Percentiles rank a stretch among this genome's conserved stretches.
Evolutionary conservation across 2,888 invertebrate genomes (phyloP).

Genomic region (Agrochola macilenta): DNA sequence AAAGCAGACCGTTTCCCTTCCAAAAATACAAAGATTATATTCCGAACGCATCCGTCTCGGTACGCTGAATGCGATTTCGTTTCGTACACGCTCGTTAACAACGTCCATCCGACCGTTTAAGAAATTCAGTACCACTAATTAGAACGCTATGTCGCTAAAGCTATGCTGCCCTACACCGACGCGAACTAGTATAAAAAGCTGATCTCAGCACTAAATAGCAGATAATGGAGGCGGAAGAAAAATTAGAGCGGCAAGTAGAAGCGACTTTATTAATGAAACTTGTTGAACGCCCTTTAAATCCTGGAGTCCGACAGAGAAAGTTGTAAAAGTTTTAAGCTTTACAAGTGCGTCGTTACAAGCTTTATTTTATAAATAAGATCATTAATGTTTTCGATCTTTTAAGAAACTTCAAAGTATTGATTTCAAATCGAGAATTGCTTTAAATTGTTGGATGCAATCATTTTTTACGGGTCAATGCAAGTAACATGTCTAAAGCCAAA

Average conservation of each 20-base stretch:
- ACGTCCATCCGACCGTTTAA: conserved; percentile 67
- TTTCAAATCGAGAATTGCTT: background rate
- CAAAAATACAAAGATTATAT: conserved; percentile 84
- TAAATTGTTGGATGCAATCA: background rate
- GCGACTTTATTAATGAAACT: conserved; percentile 58
- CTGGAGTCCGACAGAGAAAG: conserved; percentile 64
- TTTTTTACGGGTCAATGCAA: background rate
- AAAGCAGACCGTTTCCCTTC: conserved; percentile 81
- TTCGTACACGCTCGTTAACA: conserved; percentile 76
- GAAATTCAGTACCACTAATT: conserved; percentile 64
- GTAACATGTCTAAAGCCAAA: conserved; percentile 5
- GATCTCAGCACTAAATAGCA: conserved; percentile 41
- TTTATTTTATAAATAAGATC: conserved; percentile 40
- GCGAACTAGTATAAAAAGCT: conserved; percentile 50
- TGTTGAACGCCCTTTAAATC: conserved; percentile 69
- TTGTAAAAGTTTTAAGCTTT: conserved; percentile 57
- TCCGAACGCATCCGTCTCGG: conserved; percentile 81
- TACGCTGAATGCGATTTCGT: conserved; percentile 76
- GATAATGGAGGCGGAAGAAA: conserved; percentile 57
- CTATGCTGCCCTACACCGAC: conserved; percentile 57
- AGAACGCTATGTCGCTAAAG: conserved; percentile 50
- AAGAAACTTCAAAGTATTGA: conserved; percentile 5
- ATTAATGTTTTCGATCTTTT: conserved; percentile 19
- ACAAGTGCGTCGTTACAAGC: conserved; percentile 39
- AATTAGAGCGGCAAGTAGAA: conserved; percentile 71